Evolutionary conservation across 1,140 invertebrate genomes (phyloP).

Genomic region (Plectus sambesii): DNA sequence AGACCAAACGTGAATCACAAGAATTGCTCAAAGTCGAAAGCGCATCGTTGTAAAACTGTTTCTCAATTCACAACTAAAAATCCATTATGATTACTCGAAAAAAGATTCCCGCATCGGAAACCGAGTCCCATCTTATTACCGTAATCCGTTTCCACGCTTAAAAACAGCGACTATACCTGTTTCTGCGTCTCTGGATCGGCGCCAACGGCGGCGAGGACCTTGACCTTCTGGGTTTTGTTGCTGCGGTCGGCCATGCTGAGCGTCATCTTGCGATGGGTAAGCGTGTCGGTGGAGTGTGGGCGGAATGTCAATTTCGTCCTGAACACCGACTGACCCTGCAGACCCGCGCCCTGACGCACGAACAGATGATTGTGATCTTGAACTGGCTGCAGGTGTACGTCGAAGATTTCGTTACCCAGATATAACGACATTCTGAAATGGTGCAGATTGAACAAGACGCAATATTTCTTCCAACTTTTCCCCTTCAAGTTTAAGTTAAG

Average conservation of each 20-base stretch:
- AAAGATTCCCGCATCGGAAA: too few relatives aligned
- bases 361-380: slow-evolving; percentile 85
- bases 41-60: not conserved
- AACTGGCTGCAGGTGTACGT: slow-evolving; percentile 82
- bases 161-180: too few relatives aligned
- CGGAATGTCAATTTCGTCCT: slow-evolving; percentile 89
- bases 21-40: slow-evolving; percentile 6
- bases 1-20: too few relatives aligned
- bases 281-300: slow-evolving; percentile 66
- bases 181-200: slow-evolving; percentile 34
- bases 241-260: slow-evolving; percentile 88
- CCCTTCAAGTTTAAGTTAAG: too few relatives aligned
- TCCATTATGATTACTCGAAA: too few relatives aligned
- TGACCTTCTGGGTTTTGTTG: slow-evolving; percentile 89
- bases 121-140: too few relatives aligned
- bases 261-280: slow-evolving; percentile 97
- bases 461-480: too few relatives aligned
- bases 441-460: too few relatives aligned
- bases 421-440: slow-evolving; percentile 82
- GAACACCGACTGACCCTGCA: slow-evolving; percentile 93
- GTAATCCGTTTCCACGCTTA: too few relatives aligned
- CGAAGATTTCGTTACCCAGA: slow-evolving; percentile 91
- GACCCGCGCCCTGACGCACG: slow-evolving; percentile 88
- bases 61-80: not conserved
- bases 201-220: slow-evolving; percentile 64